Base-by-base conservation (phyloP, 2,888 invertebrate species). In the Microctonus brassicae region DNA sequence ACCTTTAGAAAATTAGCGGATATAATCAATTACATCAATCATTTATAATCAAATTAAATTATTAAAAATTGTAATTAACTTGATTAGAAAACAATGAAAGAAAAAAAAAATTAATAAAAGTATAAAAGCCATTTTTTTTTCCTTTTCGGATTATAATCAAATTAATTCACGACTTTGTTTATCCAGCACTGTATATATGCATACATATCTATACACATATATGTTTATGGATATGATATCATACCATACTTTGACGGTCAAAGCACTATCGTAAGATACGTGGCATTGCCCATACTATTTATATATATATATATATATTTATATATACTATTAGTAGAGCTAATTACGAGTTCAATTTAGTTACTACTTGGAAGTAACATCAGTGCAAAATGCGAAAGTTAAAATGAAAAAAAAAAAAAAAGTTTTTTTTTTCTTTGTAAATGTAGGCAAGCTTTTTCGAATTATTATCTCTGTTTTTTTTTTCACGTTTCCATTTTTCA, bases 191-290 rank as follows among this genome's bases (percentile, higher is more conserved):
- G 53, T 39, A 33, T 67, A 58, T 57, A 64, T 70, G 70, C 70
- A 64, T 70, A 70, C 64, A 70, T 70, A 70, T 7, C 33, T 70
- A 70, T 70, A 70, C 47, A 70, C 58, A 70, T 64, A 69, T 61
- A 77, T 75, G 78, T 75, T 77, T 74, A 79, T 75, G 76, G 76
- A 80, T 81, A 80, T 80, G 79, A 79, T 76, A 74, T 76, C 63
- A 70, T 79, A 74, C 77, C 77, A 77, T 80, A 79, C 69, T 75
- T 58, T 77, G 75, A 79, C 76, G 77, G 75, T 76, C 77, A 78
- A 47, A 80, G 76, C 77, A 75, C 76, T 80, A 79, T 76, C 74
- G 61, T 80, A 75, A 77, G 70, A 76, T 76, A 77, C 78, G 78
- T 74, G 78, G 77, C 75, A 80, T 78, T 80, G 80, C 78, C 76